phyloP scores from a whole-genome alignment of 1,140 invertebrate species.

The Panagrolaimus sp. region DNA sequence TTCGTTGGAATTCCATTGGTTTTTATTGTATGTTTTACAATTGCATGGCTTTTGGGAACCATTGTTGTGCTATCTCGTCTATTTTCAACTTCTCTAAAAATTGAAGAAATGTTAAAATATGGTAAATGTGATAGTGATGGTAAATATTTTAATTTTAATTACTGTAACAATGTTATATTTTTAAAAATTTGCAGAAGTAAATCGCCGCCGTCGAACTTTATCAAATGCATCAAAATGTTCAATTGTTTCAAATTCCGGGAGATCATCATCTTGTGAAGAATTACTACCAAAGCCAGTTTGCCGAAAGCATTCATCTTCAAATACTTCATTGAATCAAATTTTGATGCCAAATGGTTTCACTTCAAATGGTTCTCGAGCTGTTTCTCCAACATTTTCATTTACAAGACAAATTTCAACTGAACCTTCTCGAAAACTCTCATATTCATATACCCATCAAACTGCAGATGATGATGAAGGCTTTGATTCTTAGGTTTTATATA shows the following conservation, averaged over 20 bases:
- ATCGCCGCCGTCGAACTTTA: constrained; percentile 16
- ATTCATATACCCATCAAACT: no score
- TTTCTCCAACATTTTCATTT: no score
- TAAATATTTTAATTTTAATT: constrained; percentile 18
- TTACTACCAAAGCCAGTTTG: constrained; percentile 36
- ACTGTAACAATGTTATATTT: neutral
- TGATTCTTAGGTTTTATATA: no score
- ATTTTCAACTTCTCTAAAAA: constrained; percentile 41
- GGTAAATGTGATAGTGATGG: constrained; percentile 4
- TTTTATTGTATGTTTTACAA: constrained; percentile 34
- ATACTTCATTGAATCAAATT: constrained; percentile 27
- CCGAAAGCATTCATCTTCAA: constrained; percentile 30
- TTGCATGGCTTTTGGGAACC: constrained; percentile 34
- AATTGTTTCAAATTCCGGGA: constrained; percentile 14
- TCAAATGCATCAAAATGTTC: constrained; percentile 23
- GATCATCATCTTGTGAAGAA: constrained; percentile 32
- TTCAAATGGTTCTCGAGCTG: no score
- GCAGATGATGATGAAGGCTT: no score
- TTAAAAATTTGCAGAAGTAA: constrained; percentile 6
- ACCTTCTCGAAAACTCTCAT: no score
- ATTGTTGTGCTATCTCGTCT: constrained; percentile 45
- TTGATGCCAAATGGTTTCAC: neutral
- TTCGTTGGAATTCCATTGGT: constrained; percentile 47
- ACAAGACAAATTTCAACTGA: no score
- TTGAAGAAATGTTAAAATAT: constrained; percentile 39